Evolutionary conservation across 2,888 invertebrate genomes (phyloP), one percentile per base, ranked within the genome.

Genomic region (Seira ritae): DNA sequence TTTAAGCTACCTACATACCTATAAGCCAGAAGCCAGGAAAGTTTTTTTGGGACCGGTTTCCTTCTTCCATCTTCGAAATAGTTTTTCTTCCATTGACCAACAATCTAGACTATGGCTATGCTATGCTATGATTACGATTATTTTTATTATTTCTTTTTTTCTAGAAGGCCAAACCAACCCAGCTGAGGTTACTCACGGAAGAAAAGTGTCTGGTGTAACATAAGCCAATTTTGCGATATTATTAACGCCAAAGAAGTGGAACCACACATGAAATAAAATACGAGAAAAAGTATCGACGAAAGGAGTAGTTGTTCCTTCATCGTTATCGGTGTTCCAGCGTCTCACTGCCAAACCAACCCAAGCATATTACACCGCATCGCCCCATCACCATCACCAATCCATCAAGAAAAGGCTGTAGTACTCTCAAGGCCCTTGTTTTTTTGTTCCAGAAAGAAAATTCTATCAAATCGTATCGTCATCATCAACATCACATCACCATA

Each of bases 311-410:
- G 69, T 4, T 22, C 20, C 42, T 37, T 60, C 17, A 67, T 19
- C 37, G 62, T 69, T 22, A 22, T 20, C 42, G 24, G 65, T 46
- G 68, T 50, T 70, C 70, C 78, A 50, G 71, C 50, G 66, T 66
- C 67, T 72, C 71, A 78, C 71, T 78, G 71, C 71, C 67, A 80
- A 80, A n/a, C 31, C n/a, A 17, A n/a, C n/a, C 10, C 20, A 46
- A 69, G 55, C 78, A 71, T 78, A 17, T 55, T 55, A 67, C 17
- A 60, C 23, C 17, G 23, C 20, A 69, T 55, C 24, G 17, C 2
- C 50, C 23, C 24, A 12, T 15, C 17, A 6, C 31, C 31, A 71
- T 17, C 24, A 60, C 1, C n/a, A 50, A 50, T 65, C 24, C 65
- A n/a, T 37, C 20, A 42, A 62, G 65, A 37, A 69, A 17, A 72